These are phyloP conservation scores for Phytoseiulus persimilis DNA, from an alignment of 2,888 invertebrate genomes.

Conservation along the genomic window DNA sequence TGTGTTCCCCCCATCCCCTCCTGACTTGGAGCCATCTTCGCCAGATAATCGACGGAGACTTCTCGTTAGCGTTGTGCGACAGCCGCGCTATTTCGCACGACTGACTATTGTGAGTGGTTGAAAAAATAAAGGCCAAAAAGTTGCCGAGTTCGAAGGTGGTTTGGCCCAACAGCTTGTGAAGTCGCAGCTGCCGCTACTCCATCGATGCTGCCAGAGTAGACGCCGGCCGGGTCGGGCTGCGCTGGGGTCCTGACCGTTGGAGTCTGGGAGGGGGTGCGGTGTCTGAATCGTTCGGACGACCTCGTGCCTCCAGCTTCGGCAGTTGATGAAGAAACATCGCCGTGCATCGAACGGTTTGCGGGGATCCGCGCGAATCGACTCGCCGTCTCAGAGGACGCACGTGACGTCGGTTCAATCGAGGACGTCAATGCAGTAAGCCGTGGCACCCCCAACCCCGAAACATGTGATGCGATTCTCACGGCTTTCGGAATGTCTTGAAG, in stretches of 20 bases:
- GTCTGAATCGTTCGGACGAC: neutral
- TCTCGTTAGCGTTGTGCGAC: neutral
- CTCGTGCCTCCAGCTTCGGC: neutral
- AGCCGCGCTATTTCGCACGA: neutral
- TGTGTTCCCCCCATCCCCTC: too few relatives aligned
- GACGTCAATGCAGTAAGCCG: neutral
- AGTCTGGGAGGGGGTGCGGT: neutral
- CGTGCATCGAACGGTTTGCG: neutral
- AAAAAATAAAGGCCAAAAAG: conserved; percentile 5
- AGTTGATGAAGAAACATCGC: neutral
- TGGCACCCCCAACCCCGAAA: neutral
- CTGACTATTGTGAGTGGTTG: neutral
- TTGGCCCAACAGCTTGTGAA: neutral
- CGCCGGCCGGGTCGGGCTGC: neutral
- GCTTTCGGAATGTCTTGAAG: conserved; percentile 5
- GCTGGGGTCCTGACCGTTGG: neutral
- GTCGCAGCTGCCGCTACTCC: neutral
- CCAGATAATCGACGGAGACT: neutral
- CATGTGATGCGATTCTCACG: neutral
- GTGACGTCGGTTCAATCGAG: neutral
- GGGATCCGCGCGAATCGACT: neutral
- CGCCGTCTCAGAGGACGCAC: neutral
- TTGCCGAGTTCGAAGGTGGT: neutral
- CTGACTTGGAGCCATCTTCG: too few relatives aligned
- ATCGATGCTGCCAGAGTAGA: neutral